Evolutionary conservation across 2,888 invertebrate species (phyloP), one percentile per base, ranked within the genome.

Genomic region (Drosophila prolongata): DNA sequence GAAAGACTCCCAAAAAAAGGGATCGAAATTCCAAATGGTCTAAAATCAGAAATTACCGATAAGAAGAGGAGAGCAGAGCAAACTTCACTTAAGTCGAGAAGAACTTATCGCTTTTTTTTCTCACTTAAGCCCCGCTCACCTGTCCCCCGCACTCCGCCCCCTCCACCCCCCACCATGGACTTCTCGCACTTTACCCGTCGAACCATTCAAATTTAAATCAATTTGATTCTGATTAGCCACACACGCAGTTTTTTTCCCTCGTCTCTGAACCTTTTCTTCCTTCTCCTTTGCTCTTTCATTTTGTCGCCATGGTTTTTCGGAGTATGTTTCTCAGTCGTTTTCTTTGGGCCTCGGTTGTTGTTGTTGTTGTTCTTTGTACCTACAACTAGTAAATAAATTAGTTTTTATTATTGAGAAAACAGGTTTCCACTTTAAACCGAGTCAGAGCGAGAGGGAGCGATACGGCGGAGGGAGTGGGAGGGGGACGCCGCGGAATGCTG

Each of bases 181-280:
- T 57, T 78, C 58, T 58, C 80, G 77, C 83, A 79, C 78, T 82
- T 78, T 84, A 70, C 79, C 68, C 82, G 54, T 83, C 80, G 79
- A 86, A 80, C 71, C 87, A 81, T 80, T 87, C 80, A 86, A 87
- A 87, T 89, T 87, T 76, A 84, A 87, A 88, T 89, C 87, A 86
- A 88, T 89, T 88, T 88, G 88, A 84, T 89, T 88, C 84, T 88
- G 89, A 89, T 88, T 88, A 89, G 88, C 88, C 89, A 89, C 88
- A 88, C 88, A 88, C 88, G 80, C 84, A 78, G 89, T 83, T 87
- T 60, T 60, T 80, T 67, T 71, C 59, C 80, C 68, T 68, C 61
- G 42, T 69, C 50, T 27, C 40, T 30, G 27, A 71, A 71, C 57
- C 67, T 59, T 57, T 61, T 52, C 16, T 47, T 11, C 8, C 13